Evolutionary conservation across 1,140 invertebrate species (phyloP), one percentile per base, ranked within the genome.

Genomic region (Galleria mellonella): DNA sequence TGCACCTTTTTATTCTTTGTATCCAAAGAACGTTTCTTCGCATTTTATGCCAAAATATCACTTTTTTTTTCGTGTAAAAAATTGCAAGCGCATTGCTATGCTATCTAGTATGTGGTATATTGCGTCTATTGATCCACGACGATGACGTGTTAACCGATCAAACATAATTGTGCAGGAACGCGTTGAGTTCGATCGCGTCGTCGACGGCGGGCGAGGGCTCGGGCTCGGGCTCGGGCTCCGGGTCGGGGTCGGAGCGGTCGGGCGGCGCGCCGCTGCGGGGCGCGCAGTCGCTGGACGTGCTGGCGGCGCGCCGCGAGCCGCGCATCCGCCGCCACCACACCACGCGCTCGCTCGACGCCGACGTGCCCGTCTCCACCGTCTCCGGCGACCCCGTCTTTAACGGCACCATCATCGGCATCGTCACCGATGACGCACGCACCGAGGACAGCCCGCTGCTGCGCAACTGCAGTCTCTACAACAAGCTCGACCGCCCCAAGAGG

Each of bases 391-490:
- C 77, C 3, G 59, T 85, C n/a, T 76, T 76, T 59, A 87, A 85
- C 59, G 78, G 77, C 42, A 78, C 68, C 74, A 86, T 81, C 56
- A 83, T 73, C 48, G 85, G 64, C 65, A 87, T 71, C 66, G 81
- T 84, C 76, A 69, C 73, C 75, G 83, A 85, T 79, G 77, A 81
- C 65, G 57, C 55, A 11, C 78, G 55, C 14, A 78, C 35, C 64
- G 88, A 85, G 63, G 87, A 67, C 81, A 87, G 55, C 65, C 89
- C 56, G 60, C 79, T 72, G 32, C 72, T 75, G 43, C 86, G 62
- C 55, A 87, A 74, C 66, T 78, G 57, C 64, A 88, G 73, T 63
- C 76, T 76, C 32, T 77, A 70, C 63, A 78, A 72, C 62, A 72
- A 57, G 57, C 51, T 70, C 62, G 77, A 77, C 14, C 71, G 68